These are phyloP conservation scores for Grapholita molesta DNA, from an alignment of 1,140 invertebrate species.

Conservation along the genomic window DNA sequence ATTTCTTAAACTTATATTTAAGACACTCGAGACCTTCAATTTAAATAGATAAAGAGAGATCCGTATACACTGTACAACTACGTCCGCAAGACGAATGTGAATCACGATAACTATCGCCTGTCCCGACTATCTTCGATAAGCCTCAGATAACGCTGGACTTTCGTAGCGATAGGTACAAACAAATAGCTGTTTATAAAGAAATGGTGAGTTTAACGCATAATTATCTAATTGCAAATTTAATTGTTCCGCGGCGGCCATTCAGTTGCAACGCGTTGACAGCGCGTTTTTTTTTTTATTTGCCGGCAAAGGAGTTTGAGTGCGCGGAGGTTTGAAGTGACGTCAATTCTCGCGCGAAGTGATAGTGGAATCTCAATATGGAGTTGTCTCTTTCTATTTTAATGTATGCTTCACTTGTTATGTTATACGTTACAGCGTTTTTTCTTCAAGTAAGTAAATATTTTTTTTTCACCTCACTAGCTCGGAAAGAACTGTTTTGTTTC, in stretches of 20 bases:
- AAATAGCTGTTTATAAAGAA: slow-evolving; percentile 22
- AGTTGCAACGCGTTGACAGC: background rate
- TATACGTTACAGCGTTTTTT: background rate
- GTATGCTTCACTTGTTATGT: background rate
- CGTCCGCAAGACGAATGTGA: background rate
- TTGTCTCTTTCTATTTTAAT: background rate
- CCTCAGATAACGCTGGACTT: background rate
- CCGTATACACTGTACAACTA: background rate
- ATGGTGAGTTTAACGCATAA: slow-evolving; percentile 33
- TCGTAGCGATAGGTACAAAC: background rate
- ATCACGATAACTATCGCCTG: background rate
- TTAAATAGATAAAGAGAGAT: slow-evolving; percentile 2
- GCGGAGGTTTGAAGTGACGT: background rate
- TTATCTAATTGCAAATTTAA: background rate
- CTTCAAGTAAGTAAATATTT: background rate
- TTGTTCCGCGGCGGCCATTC: background rate
- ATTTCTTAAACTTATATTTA: too few relatives aligned
- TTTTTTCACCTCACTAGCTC: background rate
- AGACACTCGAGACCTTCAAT: background rate
- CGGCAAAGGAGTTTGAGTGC: background rate
- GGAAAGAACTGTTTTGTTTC: background rate
- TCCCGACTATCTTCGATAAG: background rate
- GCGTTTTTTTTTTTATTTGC: background rate
- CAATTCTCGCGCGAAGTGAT: background rate
- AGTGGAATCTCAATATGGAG: slow-evolving; percentile 3